phyloP scores from a whole-genome alignment of 2,797 vertebrate species.

The Cryptoblepharus egeriae region DNA sequence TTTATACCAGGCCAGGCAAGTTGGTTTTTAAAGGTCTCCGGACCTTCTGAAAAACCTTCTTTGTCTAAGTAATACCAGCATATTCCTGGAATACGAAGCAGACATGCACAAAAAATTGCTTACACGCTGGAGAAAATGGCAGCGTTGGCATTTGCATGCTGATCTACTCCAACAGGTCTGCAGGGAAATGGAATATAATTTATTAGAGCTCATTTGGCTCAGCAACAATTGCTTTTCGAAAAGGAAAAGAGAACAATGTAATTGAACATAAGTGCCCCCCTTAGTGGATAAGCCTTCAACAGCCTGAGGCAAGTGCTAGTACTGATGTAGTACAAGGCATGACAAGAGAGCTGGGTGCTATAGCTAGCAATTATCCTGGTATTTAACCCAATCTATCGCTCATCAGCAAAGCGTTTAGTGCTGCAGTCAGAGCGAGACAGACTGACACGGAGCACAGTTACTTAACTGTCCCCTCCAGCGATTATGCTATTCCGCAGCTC shows the following conservation, averaged over 20 bases:
- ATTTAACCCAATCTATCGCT: constrained; percentile 89
- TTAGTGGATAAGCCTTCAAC: constrained; percentile 77
- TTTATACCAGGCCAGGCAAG: neutral
- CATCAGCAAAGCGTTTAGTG: constrained; percentile 84
- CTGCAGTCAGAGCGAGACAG: constrained; percentile 76
- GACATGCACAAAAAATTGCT: constrained; percentile 48
- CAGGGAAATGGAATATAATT: constrained; percentile 64
- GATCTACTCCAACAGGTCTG: constrained; percentile 66
- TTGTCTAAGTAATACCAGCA: constrained; percentile 31
- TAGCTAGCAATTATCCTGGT: constrained; percentile 88
- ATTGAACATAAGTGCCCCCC: constrained; percentile 72
- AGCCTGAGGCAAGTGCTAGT: constrained; percentile 89
- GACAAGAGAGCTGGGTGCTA: constrained; percentile 79
- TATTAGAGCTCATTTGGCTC: constrained; percentile 74
- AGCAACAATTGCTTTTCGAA: constrained; percentile 80
- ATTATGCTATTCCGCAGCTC: constrained; percentile 77
- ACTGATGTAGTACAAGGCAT: constrained; percentile 90
- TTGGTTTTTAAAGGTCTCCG: constrained; percentile 21
- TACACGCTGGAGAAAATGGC: constrained; percentile 49
- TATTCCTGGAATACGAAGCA: constrained; percentile 9
- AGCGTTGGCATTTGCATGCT: constrained; percentile 55
- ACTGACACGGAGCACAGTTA: constrained; percentile 75
- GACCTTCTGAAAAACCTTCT: constrained; percentile 47
- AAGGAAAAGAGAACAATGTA: constrained; percentile 72
- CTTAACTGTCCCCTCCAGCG: constrained; percentile 85